Evolutionary conservation across 2,888 invertebrate genomes (phyloP).

Genomic region (Drosophila paracracens): DNA sequence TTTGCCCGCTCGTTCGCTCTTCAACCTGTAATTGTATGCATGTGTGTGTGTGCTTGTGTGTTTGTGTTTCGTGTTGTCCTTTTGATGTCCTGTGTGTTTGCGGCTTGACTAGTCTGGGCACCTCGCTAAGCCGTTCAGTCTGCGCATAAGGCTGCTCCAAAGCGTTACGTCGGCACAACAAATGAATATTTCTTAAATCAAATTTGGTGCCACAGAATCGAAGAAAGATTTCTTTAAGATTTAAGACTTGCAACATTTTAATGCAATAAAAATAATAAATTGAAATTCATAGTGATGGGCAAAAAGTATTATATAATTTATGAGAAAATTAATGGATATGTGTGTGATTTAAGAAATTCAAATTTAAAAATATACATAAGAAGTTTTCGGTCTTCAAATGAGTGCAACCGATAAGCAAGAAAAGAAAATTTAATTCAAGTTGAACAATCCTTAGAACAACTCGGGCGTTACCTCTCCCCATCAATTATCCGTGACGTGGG

Average conservation of each 20-base stretch:
- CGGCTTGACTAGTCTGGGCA: constrained; percentile 66
- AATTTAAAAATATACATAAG: background rate
- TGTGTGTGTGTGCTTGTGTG: constrained; percentile 40
- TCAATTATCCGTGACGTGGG: constrained; percentile 85
- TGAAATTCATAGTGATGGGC: constrained; percentile 16
- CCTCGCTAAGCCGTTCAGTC: constrained; percentile 81
- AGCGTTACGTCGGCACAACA: constrained; percentile 63
- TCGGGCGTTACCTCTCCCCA: constrained; percentile 82
- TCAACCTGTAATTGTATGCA: constrained; percentile 25
- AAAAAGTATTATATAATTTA: constrained; percentile 20
- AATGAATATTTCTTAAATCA: constrained; percentile 11
- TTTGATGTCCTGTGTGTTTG: constrained; percentile 58
- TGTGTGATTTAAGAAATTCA: constrained; percentile 4
- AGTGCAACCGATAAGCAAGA: background rate
- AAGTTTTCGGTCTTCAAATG: constrained; percentile 5
- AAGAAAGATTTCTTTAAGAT: constrained; percentile 7
- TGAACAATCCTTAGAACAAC: constrained; percentile 66
- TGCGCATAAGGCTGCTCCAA: constrained; percentile 81
- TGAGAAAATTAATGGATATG: constrained; percentile 4
- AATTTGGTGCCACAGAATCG: constrained; percentile 3
- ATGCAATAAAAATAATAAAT: background rate
- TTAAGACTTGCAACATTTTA: constrained; percentile 6
- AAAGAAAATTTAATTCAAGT: constrained; percentile 31
- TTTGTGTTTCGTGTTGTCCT: constrained; percentile 61
- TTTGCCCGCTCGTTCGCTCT: constrained; percentile 43